Evolutionary conservation across 2,797 vertebrate genomes (phyloP).

Genomic region (Chaunax sp.): DNA sequence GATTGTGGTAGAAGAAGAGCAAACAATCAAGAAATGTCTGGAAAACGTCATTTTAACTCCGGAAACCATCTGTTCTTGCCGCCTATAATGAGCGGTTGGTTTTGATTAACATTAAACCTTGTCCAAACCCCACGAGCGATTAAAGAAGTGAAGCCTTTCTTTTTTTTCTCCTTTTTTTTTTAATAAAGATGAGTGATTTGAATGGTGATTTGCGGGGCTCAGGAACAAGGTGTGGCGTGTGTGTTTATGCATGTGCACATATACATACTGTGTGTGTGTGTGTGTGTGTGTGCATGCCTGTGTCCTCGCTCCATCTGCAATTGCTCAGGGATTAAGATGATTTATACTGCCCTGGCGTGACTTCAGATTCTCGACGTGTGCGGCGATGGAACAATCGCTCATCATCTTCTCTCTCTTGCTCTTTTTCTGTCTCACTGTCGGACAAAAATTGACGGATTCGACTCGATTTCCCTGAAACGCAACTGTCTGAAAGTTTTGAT

Average conservation of each 20-base stretch:
- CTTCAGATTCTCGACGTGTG: constrained; percentile 72
- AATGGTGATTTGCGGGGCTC: constrained; percentile 60
- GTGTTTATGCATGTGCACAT: constrained; percentile 24
- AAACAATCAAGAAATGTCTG: constrained; percentile 75
- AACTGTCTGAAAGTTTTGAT: neutral
- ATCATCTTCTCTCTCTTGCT: constrained; percentile 37
- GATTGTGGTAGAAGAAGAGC: constrained; percentile 35
- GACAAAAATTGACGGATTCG: constrained; percentile 9
- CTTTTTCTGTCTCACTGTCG: constrained; percentile 16
- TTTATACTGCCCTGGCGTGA: constrained; percentile 72
- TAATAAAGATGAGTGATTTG: constrained; percentile 76
- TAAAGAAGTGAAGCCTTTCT: constrained; percentile 48
- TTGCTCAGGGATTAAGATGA: constrained; percentile 79
- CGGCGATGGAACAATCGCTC: constrained; percentile 71
- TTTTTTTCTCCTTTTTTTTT: constrained; percentile 33
- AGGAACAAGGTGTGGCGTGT: constrained; percentile 51
- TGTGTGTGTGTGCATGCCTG: constrained; percentile 30
- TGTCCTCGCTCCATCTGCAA: constrained; percentile 61
- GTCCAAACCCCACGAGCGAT: constrained; percentile 39
- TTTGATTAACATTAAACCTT: constrained; percentile 81
- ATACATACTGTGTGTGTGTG: constrained; percentile 12
- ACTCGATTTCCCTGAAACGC: constrained; percentile 1
- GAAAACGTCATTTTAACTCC: constrained; percentile 71
- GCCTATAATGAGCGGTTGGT: constrained; percentile 74
- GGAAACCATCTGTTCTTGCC: constrained; percentile 76